These are phyloP conservation scores for Aspiorhynchus laticeps DNA, from an alignment of 2,113 vertebrate species.

Conservation along the genomic window DNA sequence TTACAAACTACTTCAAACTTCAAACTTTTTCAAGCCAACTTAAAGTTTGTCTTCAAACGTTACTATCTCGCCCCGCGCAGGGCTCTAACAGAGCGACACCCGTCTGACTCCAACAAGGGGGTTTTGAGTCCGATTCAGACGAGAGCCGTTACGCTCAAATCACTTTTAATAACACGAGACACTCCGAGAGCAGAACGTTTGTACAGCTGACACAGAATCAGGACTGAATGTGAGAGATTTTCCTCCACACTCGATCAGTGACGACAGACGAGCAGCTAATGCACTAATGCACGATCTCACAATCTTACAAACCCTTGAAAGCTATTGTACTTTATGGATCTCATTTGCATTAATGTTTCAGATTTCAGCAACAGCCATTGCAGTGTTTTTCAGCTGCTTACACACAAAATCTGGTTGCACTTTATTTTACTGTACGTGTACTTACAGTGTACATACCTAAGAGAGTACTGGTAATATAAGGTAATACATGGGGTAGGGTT, in stretches of 20 bases:
- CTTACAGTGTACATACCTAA: too few relatives aligned
- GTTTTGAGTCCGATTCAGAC: slow-evolving; percentile 66
- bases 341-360: neutral
- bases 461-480: too few relatives aligned
- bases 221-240: slow-evolving; percentile 35
- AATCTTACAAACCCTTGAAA: too few relatives aligned
- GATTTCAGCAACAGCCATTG: neutral
- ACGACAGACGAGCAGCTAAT: neutral
- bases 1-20: too few relatives aligned
- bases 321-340: neutral
- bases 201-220: slow-evolving; percentile 72
- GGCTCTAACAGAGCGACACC: slow-evolving; percentile 58
- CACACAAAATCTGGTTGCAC: too few relatives aligned
- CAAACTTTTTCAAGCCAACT: too few relatives aligned
- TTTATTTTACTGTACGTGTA: too few relatives aligned
- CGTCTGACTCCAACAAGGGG: slow-evolving; percentile 54
- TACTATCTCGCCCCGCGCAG: too few relatives aligned
- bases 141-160: slow-evolving; percentile 73
- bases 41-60: too few relatives aligned
- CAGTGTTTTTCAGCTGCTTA: too few relatives aligned
- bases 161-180: slow-evolving; percentile 72
- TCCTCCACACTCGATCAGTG: neutral
- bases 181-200: slow-evolving; percentile 69
- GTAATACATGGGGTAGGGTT: too few relatives aligned
- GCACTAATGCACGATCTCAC: too few relatives aligned